Conservation (phyloP, 2,797 vertebrate species). For the Bucorvus abyssinicus region DNA sequence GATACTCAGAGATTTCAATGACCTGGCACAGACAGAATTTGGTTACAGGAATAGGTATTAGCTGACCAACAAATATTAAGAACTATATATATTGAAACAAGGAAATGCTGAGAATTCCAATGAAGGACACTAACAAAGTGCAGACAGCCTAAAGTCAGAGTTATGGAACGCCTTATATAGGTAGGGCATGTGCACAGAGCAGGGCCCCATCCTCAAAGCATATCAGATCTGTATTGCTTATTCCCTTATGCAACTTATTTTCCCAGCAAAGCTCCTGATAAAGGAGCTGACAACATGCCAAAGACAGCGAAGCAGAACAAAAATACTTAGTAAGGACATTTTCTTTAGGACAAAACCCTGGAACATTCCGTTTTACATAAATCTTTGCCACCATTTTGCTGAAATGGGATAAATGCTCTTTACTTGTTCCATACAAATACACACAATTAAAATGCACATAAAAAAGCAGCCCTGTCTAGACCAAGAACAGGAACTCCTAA, state of each 20-base stretch:
- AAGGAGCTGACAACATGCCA: constrained; percentile 16
- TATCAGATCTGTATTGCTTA: background rate
- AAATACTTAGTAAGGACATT: constrained; percentile 9
- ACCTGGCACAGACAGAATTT: constrained; percentile 77
- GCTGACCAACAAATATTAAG: background rate
- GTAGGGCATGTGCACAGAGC: background rate
- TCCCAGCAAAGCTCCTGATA: constrained; percentile 3
- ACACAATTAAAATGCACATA: background rate
- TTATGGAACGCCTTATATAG: background rate
- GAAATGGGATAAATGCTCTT: background rate
- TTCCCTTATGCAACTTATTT: background rate
- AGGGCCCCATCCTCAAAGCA: background rate
- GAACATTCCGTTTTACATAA: constrained; percentile 24
- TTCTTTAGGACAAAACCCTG: constrained; percentile 23
- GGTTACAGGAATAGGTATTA: background rate
- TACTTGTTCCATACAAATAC: background rate
- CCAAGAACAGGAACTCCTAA: constrained; percentile 41
- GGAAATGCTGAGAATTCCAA: background rate
- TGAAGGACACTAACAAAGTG: background rate
- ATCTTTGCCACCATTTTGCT: constrained; percentile 28
- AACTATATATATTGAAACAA: background rate
- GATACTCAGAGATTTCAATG: constrained; percentile 96
- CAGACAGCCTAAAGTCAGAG: background rate
- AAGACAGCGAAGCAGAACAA: constrained; percentile 24
- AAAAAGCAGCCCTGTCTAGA: background rate